phyloP scores from a whole-genome alignment of 23 tunicate genomes.

The Phallusia fumigata region DNA sequence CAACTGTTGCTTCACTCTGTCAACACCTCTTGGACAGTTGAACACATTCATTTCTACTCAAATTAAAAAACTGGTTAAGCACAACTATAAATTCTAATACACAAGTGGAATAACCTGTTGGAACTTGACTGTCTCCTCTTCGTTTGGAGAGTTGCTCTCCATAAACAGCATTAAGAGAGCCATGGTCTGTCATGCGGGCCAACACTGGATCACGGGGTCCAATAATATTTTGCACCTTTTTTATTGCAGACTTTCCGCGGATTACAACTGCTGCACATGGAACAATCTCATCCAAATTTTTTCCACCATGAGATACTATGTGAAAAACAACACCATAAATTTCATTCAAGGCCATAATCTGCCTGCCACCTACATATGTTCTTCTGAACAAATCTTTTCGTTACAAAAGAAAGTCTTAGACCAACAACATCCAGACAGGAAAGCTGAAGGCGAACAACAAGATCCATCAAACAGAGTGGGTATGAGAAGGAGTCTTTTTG shows the following conservation, averaged over 20 bases:
- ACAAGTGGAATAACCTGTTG: conserved; percentile 36
- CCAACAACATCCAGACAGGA: conserved; percentile 66
- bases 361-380: conserved; percentile 44
- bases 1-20: conserved; percentile 59
- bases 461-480: conserved; percentile 61
- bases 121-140: conserved; percentile 48
- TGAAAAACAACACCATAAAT: not conserved
- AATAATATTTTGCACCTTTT: conserved; percentile 41
- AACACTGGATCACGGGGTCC: conserved; percentile 86
- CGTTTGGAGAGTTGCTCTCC: conserved; percentile 72
- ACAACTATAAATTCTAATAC: not conserved
- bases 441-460: conserved; percentile 48
- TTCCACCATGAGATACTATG: conserved; percentile 38
- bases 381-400: conserved; percentile 29
- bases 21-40: conserved; percentile 48
- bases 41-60: conserved; percentile 7
- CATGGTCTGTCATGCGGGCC: conserved; percentile 64
- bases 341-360: not conserved
- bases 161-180: conserved; percentile 69
- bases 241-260: conserved; percentile 53
- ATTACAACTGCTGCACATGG: conserved; percentile 66
- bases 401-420: conserved; percentile 41
- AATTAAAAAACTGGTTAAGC: not conserved
- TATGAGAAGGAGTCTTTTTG: conserved; percentile 67
- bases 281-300: conserved; percentile 37